Evolutionary conservation across 2,888 invertebrate species (phyloP).

Genomic region (Pyrrhia umbra): DNA sequence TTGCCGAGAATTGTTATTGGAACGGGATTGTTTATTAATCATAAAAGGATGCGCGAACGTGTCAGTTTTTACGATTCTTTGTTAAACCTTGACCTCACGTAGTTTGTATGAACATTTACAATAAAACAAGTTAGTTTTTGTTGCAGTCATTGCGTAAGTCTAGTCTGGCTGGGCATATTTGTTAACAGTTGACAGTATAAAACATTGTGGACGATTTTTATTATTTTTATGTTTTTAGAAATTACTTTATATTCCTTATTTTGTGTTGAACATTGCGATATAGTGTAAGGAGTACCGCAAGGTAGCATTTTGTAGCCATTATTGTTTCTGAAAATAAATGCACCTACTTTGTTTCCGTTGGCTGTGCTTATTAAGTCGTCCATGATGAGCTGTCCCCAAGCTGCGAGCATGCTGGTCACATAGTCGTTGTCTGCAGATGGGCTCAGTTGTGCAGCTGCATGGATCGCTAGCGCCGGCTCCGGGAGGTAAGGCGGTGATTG

Average conservation of each 20-base stretch:
- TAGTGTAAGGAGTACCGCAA: conserved; percentile 41
- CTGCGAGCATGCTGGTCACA: conserved; percentile 94
- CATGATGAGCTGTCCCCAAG: conserved; percentile 94
- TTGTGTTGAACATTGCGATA: neutral
- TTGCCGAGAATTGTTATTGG: conserved; percentile 21
- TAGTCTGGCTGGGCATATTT: conserved; percentile 10
- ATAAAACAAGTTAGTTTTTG: conserved; percentile 26
- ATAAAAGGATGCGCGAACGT: conserved; percentile 21
- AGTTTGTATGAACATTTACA: conserved; percentile 12
- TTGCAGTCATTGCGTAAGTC: conserved; percentile 1
- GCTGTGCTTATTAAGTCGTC: conserved; percentile 93
- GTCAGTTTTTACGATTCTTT: conserved; percentile 13
- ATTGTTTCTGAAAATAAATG: conserved; percentile 23
- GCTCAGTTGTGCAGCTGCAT: conserved; percentile 89
- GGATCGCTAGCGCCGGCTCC: conserved; percentile 90
- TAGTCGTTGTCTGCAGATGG: conserved; percentile 92
- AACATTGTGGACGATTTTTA: conserved; percentile 13
- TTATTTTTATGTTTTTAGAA: conserved; percentile 8
- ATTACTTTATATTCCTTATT: conserved; percentile 5
- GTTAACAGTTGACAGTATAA: conserved; percentile 17
- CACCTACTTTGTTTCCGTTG: conserved; percentile 87
- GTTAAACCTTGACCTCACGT: conserved; percentile 40
- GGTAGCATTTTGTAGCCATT: conserved; percentile 30
- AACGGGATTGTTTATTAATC: conserved; percentile 11
- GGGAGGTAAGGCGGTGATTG: conserved; percentile 91